A percentile compares a stretch with the other conserved stretches of the same genome.
phyloP scores from a whole-genome alignment of 2,113 vertebrate genomes.

The Thalassarche chlororhynchos region DNA sequence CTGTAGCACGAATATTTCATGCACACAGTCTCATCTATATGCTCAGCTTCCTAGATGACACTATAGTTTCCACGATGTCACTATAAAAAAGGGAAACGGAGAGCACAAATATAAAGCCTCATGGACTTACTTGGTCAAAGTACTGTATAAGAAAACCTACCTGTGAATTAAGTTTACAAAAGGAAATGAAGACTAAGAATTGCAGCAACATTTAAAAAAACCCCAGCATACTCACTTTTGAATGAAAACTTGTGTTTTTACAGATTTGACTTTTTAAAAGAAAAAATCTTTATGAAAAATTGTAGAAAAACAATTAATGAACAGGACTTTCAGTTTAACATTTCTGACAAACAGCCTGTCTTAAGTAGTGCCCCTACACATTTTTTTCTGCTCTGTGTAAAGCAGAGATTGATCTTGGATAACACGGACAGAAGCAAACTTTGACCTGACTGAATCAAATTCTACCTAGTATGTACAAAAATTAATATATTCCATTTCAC shows the following conservation, averaged over 20 bases:
- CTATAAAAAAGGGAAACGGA: not conserved
- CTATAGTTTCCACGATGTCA: not conserved
- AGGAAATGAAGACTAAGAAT: not conserved
- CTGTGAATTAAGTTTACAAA: not conserved
- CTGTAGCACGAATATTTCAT: slow-evolving; percentile 7
- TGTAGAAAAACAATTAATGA: not conserved
- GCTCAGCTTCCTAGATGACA: not conserved
- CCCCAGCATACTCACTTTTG: not conserved
- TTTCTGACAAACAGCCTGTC: not conserved
- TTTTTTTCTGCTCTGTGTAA: not conserved
- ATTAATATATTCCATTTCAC: not conserved
- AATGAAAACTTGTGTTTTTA: not conserved
- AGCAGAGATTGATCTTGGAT: not conserved
- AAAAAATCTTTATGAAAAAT: not conserved
- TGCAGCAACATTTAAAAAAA: not conserved
- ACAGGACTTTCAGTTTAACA: not conserved
- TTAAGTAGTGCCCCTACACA: not conserved
- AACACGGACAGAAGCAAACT: not conserved
- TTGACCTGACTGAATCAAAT: not conserved
- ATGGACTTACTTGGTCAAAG: not conserved
- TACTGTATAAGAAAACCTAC: not conserved
- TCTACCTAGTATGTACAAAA: not conserved
- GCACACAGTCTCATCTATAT: not conserved
- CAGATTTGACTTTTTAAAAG: not conserved
- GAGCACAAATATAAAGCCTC: not conserved